Percentiles rank a stretch among this genome's conserved stretches.
phyloP scores from a whole-genome alignment of 2,888 invertebrate genomes.

The Prosapia bicincta region DNA sequence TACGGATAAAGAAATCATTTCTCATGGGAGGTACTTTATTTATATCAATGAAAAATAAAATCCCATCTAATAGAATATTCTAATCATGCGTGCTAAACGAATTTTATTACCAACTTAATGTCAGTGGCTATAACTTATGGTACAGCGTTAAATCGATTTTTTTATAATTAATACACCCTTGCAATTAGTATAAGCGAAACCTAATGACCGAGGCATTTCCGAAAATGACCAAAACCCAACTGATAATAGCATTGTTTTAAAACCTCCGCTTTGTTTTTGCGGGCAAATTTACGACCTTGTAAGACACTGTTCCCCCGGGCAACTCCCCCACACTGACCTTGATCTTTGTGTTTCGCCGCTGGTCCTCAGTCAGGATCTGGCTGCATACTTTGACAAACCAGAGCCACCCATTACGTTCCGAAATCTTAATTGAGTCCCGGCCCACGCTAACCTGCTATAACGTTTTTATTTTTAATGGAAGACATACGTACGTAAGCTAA shows the following conservation, averaged over 20 bases:
- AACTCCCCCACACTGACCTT: background rate
- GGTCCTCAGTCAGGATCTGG: background rate
- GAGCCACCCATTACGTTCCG: background rate
- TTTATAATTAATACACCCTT: too few species aligned
- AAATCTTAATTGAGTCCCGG: background rate
- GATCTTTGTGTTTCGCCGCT: background rate
- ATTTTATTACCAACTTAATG: too few species aligned
- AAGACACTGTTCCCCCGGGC: background rate
- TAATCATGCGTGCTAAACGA: too few species aligned
- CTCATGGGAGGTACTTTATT: too few species aligned
- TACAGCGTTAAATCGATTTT: too few species aligned
- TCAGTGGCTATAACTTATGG: too few species aligned
- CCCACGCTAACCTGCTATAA: background rate
- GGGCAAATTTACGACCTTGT: background rate
- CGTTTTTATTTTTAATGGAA: background rate
- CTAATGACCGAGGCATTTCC: background rate
- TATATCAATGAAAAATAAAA: too few species aligned
- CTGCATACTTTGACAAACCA: background rate
- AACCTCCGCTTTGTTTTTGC: background rate
- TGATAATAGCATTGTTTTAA: background rate
- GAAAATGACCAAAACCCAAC: background rate
- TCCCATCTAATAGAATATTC: too few species aligned
- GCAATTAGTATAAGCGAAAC: too few species aligned
- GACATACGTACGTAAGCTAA: background rate
- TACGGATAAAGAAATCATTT: too few species aligned